Evolutionary conservation across 2,888 invertebrate species (phyloP).

Genomic region (Hydrotaea cyrtoneurina): DNA sequence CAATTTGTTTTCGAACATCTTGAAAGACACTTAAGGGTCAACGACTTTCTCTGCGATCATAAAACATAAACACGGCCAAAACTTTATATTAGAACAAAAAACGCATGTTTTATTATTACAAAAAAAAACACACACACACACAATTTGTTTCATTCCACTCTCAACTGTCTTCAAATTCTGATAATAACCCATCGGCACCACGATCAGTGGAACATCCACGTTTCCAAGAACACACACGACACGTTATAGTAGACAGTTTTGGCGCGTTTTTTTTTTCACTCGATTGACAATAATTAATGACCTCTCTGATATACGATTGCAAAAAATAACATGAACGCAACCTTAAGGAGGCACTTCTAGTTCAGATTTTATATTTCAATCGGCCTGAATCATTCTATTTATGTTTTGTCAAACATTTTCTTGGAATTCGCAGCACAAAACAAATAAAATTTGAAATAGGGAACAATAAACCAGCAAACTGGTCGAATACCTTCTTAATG

Average conservation of each 20-base stretch:
- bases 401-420: not conserved
- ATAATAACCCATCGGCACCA: not conserved
- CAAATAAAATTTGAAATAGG: not conserved
- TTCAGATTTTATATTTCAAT: not conserved
- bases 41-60: no score
- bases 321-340: not conserved
- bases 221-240: not conserved
- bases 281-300: not conserved
- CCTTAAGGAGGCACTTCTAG: not conserved
- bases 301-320: not conserved
- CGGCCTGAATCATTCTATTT: not conserved
- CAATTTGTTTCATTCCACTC: no score
- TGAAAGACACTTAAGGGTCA: no score
- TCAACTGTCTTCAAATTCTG: not conserved
- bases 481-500: no score
- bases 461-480: no score
- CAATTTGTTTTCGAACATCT: no score
- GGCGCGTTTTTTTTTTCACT: not conserved
- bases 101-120: no score
- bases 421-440: not conserved
- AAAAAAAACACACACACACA: no score
- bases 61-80: no score
- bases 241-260: not conserved
- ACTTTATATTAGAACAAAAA: no score
- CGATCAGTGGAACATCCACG: not conserved